Conservation (phyloP, 2,797 vertebrate genomes). For the Micrastur ruficollis region DNA sequence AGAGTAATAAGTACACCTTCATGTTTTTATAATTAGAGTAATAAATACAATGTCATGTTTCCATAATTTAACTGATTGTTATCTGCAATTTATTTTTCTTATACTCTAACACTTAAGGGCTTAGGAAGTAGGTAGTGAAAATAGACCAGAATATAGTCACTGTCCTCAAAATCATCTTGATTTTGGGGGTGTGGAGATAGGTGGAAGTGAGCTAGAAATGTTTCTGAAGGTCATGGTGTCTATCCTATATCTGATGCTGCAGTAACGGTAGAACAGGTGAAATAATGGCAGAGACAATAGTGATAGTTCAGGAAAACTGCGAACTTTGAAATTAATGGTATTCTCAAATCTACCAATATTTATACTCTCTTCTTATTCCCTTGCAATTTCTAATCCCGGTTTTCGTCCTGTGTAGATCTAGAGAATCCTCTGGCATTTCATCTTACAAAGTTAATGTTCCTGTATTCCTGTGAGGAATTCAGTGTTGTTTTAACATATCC, state of each 20-base stretch:
- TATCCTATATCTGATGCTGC: not conserved
- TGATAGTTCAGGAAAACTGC: not conserved
- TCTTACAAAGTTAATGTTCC: accelerated
- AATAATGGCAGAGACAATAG: not conserved
- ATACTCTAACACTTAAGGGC: not conserved
- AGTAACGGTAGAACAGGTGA: not conserved
- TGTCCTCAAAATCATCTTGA: not conserved
- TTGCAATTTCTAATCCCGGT: not conserved
- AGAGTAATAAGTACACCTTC: slow-evolving; percentile 15
- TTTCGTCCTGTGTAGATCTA: not conserved
- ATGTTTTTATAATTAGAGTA: slow-evolving; percentile 14
- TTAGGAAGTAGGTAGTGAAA: not conserved
- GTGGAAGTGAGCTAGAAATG: not conserved
- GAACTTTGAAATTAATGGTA: not conserved
- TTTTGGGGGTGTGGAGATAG: not conserved
- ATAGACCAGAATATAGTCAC: not conserved
- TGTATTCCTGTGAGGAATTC: not conserved
- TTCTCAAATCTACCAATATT: not conserved
- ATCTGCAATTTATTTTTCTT: not conserved
- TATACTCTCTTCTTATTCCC: not conserved
- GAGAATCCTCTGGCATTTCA: not conserved
- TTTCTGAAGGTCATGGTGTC: not conserved
- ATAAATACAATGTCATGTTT: not conserved
- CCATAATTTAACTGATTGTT: not conserved
- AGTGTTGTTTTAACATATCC: not conserved